Conservation (phyloP, 2,797 vertebrate species). For the Typhlichthys eigenmanni region DNA sequence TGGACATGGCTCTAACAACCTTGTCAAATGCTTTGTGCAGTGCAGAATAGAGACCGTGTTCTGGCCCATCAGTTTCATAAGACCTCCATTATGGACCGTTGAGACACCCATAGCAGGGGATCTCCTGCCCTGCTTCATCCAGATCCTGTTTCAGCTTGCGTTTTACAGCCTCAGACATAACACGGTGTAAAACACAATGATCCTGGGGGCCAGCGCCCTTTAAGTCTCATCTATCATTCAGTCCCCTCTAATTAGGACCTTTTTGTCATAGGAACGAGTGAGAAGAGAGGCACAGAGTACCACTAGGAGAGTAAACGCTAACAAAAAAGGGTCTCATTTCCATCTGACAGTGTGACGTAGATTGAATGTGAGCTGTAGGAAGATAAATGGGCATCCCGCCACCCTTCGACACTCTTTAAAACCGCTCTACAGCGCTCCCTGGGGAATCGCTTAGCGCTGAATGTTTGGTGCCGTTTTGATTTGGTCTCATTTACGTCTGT, state of each 20-base stretch:
- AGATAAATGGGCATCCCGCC: constrained; percentile 77
- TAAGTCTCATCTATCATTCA: constrained; percentile 70
- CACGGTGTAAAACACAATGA: constrained; percentile 61
- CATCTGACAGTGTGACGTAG: constrained; percentile 79
- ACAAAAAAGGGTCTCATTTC: constrained; percentile 73
- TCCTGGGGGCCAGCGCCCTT: constrained; percentile 36
- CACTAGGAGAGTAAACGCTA: constrained; percentile 63
- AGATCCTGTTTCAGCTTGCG: constrained; percentile 53
- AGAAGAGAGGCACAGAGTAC: constrained; percentile 59
- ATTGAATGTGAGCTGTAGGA: constrained; percentile 83
- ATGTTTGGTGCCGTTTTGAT: constrained; percentile 61
- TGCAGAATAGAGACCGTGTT: constrained; percentile 76
- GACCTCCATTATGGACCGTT: constrained; percentile 74
- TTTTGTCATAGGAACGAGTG: constrained; percentile 56
- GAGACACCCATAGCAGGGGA: constrained; percentile 70
- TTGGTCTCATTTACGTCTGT: constrained; percentile 60
- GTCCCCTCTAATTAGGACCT: constrained; percentile 70
- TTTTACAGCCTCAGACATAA: constrained; percentile 61
- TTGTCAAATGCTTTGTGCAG: constrained; percentile 78
- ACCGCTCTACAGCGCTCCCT: constrained; percentile 45
- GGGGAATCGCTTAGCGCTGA: constrained; percentile 56
- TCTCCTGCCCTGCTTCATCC: constrained; percentile 60
- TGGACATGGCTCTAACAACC: constrained; percentile 72
- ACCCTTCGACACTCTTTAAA: constrained; percentile 58
- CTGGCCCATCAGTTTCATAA: constrained; percentile 80